A percentile compares a stretch with the other conserved stretches of the same genome.
Conservation (phyloP, 1,140 invertebrate species). For the Epicauta chinensis region DNA sequence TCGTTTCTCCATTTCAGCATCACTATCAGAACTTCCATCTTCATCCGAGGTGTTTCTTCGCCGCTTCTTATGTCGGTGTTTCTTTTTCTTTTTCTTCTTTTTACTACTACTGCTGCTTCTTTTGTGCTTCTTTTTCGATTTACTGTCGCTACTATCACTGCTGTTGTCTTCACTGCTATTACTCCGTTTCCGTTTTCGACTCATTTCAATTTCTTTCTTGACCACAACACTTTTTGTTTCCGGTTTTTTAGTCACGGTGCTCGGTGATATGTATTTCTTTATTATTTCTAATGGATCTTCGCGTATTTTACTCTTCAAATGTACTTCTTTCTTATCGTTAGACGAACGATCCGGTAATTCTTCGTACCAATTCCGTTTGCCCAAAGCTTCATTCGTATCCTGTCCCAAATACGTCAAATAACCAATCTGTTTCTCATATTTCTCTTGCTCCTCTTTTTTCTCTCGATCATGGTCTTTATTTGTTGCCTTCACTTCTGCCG, state of each 20-base stretch:
- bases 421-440: slow-evolving; percentile 97
- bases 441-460: slow-evolving; percentile 86
- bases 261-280: slow-evolving; percentile 48
- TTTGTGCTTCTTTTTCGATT: background rate
- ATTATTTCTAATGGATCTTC: slow-evolving; percentile 72
- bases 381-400: slow-evolving; percentile 79
- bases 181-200: slow-evolving; percentile 7
- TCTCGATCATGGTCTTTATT: slow-evolving; percentile 91
- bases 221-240: slow-evolving; percentile 1
- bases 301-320: slow-evolving; percentile 53
- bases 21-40: slow-evolving; percentile 25
- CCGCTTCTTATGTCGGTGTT: slow-evolving; percentile 34
- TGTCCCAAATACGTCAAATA: slow-evolving; percentile 94
- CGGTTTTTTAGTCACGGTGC: background rate
- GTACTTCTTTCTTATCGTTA: slow-evolving; percentile 48
- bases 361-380: slow-evolving; percentile 78
- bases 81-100: slow-evolving; percentile 20
- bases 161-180: background rate
- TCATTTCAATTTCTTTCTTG: background rate
- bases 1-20: slow-evolving; percentile 41
- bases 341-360: slow-evolving; percentile 51
- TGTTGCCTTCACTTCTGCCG: slow-evolving; percentile 50
- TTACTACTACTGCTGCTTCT: background rate
- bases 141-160: background rate
- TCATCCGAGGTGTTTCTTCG: slow-evolving; percentile 24